phyloP scores from a whole-genome alignment of 2,113 vertebrate genomes.

The Xiphophorus hellerii region DNA sequence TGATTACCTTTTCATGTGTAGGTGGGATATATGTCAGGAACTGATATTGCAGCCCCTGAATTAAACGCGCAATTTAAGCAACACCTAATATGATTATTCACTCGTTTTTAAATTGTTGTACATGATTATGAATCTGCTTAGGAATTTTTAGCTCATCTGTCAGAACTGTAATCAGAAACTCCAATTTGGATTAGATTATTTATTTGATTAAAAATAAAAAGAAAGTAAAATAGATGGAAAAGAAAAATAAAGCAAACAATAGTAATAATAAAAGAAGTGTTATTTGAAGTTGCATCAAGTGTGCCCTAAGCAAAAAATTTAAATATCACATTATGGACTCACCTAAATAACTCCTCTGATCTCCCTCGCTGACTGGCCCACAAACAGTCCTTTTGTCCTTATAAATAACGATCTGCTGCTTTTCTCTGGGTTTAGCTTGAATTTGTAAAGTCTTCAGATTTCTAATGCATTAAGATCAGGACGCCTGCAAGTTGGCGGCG shows the following conservation, averaged over 20 bases:
- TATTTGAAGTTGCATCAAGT: neutral
- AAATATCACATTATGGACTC: conserved; percentile 50
- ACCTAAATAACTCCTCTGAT: conserved; percentile 55
- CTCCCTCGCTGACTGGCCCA: conserved; percentile 31
- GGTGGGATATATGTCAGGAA: neutral
- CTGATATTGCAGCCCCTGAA: neutral
- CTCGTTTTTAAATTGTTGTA: neutral
- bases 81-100: neutral
- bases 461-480: conserved; percentile 45
- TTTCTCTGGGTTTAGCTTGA: conserved; percentile 7
- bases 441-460: conserved; percentile 32
- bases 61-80: neutral
- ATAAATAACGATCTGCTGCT: conserved; percentile 34
- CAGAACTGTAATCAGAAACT: neutral
- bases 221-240: too few species aligned
- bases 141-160: neutral
- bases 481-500: conserved; percentile 26
- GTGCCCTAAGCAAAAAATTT: conserved; percentile 1
- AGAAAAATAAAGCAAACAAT: neutral
- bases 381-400: conserved; percentile 5
- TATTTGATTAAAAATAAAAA: neutral
- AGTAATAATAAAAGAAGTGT: neutral
- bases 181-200: neutral
- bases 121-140: neutral
- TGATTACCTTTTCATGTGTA: conserved; percentile 11